Evolutionary conservation across 2,797 vertebrate species (phyloP).

Genomic region (Hephaestus fuliginosus): DNA sequence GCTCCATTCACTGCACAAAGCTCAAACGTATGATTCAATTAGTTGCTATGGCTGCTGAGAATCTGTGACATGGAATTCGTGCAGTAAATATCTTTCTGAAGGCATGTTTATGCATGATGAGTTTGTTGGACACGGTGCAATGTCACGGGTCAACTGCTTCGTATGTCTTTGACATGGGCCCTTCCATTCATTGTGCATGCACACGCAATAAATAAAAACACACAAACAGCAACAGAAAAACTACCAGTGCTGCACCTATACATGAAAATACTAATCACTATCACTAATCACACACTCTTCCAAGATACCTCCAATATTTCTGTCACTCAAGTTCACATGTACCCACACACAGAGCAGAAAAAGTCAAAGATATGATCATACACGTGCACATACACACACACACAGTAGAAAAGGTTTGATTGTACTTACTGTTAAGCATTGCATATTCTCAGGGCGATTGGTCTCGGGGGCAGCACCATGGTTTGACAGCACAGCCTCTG

Average conservation of each 20-base stretch:
- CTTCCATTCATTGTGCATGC: constrained; percentile 31
- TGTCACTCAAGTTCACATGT: constrained; percentile 12
- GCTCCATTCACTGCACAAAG: constrained; percentile 55
- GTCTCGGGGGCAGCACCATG: constrained; percentile 80
- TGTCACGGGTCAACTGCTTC: constrained; percentile 66
- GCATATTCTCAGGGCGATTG: constrained; percentile 83
- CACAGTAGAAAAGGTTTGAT: constrained; percentile 12
- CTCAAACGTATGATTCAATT: constrained; percentile 69
- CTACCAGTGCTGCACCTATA: neutral
- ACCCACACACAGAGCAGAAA: constrained; percentile 27
- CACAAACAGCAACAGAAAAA: neutral
- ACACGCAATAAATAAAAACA: constrained; percentile 21
- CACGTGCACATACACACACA: constrained; percentile 9
- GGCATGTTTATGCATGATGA: constrained; percentile 74
- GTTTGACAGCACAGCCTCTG: constrained; percentile 85
- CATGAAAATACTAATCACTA: neutral
- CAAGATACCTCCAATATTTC: neutral
- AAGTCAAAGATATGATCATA: neutral
- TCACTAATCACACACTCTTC: neutral
- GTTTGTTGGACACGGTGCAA: constrained; percentile 55
- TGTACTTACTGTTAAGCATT: constrained; percentile 90
- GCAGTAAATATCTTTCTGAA: constrained; percentile 60
- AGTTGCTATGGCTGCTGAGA: constrained; percentile 70
- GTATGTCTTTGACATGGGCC: constrained; percentile 31
- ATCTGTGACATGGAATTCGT: constrained; percentile 68